Conservation (phyloP, 2,113 vertebrate species). For the Gambusia holbrooki region DNA sequence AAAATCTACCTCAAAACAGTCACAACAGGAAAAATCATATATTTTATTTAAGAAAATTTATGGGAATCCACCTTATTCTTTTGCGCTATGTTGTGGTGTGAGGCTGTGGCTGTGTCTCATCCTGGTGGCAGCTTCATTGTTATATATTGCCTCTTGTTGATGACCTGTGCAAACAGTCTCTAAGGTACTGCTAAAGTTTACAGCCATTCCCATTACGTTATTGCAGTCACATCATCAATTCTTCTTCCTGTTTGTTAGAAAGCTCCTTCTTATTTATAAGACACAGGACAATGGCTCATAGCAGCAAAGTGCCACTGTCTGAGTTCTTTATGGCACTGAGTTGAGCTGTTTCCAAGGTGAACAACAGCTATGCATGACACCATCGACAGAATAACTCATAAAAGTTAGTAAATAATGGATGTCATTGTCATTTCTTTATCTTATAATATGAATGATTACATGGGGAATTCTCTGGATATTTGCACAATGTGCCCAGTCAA, state of each 20-base stretch:
- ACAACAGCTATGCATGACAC: conserved; percentile 33
- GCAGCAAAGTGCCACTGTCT: conserved; percentile 20
- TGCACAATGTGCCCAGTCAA: conserved; percentile 17
- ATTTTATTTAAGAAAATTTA: conserved; percentile 23
- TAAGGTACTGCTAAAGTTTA: conserved; percentile 46
- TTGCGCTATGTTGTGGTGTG: conserved; percentile 3
- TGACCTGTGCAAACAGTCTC: conserved; percentile 58
- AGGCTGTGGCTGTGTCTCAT: not conserved
- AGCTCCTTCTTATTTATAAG: conserved; percentile 27
- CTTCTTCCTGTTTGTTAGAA: conserved; percentile 63
- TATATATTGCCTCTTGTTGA: conserved; percentile 51
- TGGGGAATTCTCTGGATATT: conserved; percentile 12
- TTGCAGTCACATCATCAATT: conserved; percentile 30
- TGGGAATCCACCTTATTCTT: not conserved
- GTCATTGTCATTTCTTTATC: conserved; percentile 8
- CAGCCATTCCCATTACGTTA: conserved; percentile 49
- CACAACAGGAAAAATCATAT: not conserved
- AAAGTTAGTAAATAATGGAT: conserved; percentile 21
- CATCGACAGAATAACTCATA: conserved; percentile 1
- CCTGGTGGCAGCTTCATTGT: conserved; percentile 4
- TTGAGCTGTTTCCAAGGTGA: conserved; percentile 57
- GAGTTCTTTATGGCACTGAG: conserved; percentile 28
- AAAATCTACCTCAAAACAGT: conserved; percentile 9
- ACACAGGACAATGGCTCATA: conserved; percentile 1
- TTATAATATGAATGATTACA: conserved; percentile 20